Conservation (phyloP, 2,797 vertebrate species). For the Parauchenoglanis punctatus region DNA sequence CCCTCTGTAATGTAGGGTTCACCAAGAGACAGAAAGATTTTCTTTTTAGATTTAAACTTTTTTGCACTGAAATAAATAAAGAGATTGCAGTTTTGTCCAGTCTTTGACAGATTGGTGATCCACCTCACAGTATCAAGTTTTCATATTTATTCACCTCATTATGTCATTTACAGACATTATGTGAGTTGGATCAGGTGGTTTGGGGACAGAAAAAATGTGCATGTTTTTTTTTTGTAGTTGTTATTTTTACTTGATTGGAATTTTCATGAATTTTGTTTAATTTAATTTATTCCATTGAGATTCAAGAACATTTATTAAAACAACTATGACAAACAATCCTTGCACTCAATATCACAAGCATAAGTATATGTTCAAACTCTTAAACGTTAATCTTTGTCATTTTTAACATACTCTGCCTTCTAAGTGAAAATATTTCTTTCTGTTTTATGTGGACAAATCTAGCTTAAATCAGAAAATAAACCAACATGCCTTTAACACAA, state of each 20-base stretch:
- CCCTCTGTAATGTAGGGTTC: background rate
- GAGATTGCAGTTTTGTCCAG: background rate
- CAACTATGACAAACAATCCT: background rate
- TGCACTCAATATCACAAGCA: too few relatives aligned
- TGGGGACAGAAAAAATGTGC: too few relatives aligned
- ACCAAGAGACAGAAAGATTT: background rate
- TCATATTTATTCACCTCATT: background rate
- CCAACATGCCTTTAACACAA: too few relatives aligned
- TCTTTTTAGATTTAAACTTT: background rate
- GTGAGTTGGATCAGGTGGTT: background rate
- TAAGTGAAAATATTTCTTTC: background rate
- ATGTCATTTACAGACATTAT: background rate
- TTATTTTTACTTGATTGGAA: background rate
- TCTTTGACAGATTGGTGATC: background rate
- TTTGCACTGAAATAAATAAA: background rate
- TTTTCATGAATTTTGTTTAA: background rate
- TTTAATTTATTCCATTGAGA: background rate
- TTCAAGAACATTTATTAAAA: background rate
- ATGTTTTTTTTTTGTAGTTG: too few relatives aligned
- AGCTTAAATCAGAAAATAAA: too few relatives aligned
- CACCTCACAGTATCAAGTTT: background rate
- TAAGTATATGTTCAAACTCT: background rate
- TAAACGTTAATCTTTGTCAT: background rate
- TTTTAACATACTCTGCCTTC: background rate
- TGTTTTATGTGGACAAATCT: too few relatives aligned